A percentile compares a stretch with the other conserved stretches of the same genome.
phyloP scores from a whole-genome alignment of 2,797 vertebrate species.

The Siniperca scherzeri region DNA sequence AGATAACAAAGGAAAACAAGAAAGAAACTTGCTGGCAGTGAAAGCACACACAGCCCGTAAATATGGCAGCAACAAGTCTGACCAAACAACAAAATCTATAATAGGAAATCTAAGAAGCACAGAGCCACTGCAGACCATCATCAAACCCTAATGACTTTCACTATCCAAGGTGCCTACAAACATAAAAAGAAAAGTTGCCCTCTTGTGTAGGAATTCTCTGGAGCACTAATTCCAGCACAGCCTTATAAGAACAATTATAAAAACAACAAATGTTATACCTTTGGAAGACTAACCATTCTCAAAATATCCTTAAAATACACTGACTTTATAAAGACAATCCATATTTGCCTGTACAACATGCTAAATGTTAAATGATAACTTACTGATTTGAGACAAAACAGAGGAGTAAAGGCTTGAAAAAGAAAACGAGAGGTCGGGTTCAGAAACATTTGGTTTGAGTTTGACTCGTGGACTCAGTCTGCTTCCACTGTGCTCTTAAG shows the following conservation, averaged over 20 bases:
- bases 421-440: slow-evolving; percentile 33
- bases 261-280: slow-evolving; percentile 51
- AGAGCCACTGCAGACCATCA: slow-evolving; percentile 15
- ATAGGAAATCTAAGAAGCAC: slow-evolving; percentile 30
- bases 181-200: slow-evolving; percentile 28
- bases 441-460: slow-evolving; percentile 69
- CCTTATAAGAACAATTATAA: slow-evolving; percentile 21
- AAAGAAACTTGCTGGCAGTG: slow-evolving; percentile 33
- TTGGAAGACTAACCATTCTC: slow-evolving; percentile 10
- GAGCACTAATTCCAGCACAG: slow-evolving; percentile 24
- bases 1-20: slow-evolving; percentile 48
- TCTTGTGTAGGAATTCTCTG: slow-evolving; percentile 23
- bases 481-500: slow-evolving; percentile 41
- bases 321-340: slow-evolving; percentile 15
- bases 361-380: slow-evolving; percentile 6
- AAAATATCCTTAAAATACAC: slow-evolving; percentile 49
- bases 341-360: slow-evolving; percentile 18
- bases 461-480: slow-evolving; percentile 38
- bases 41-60: slow-evolving; percentile 47
- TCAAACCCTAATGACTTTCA: slow-evolving; percentile 37
- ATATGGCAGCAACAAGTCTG: slow-evolving; percentile 46
- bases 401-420: slow-evolving; percentile 31
- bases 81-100: slow-evolving; percentile 39
- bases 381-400: slow-evolving; percentile 53
- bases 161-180: slow-evolving; percentile 17